Evolutionary conservation across 2,113 vertebrate species (phyloP).

Genomic region (Semnornis frantzii): DNA sequence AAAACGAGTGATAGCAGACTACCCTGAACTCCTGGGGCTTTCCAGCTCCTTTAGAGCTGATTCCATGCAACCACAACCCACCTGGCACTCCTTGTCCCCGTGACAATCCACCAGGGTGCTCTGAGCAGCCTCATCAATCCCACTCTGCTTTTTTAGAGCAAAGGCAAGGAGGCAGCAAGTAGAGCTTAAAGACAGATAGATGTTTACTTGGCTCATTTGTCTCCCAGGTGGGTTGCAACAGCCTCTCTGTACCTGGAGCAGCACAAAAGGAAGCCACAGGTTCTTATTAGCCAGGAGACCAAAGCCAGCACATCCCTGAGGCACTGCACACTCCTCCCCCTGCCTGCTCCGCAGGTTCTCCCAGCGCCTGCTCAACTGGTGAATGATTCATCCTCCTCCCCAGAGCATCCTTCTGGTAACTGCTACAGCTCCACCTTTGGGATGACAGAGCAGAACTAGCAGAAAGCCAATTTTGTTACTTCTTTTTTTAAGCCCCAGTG

Average conservation of each 20-base stretch:
- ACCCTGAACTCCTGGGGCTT: neutral
- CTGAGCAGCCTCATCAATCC: neutral
- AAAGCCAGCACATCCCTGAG: neutral
- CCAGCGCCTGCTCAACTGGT: neutral
- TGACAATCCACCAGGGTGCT: neutral
- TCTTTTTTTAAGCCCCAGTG: neutral
- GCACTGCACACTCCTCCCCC: neutral
- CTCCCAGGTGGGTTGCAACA: neutral
- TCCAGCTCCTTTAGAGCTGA: neutral
- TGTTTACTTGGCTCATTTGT: neutral
- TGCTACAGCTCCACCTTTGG: constrained; percentile 42
- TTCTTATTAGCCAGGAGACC: neutral
- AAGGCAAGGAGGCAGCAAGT: neutral
- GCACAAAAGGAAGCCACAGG: neutral
- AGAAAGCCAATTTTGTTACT: neutral
- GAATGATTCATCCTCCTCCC: constrained; percentile 46
- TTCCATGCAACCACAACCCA: neutral
- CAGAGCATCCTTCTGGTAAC: constrained; percentile 23
- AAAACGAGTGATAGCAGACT: neutral
- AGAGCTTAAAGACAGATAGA: neutral
- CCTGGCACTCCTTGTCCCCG: neutral
- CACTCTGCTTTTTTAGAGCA: neutral
- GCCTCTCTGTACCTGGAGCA: rapidly evolving
- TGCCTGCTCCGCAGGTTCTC: neutral
- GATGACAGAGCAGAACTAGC: constrained; percentile 53